Evolutionary conservation across 2,113 vertebrate genomes (phyloP).

Genomic region (Vombatus ursinus): DNA sequence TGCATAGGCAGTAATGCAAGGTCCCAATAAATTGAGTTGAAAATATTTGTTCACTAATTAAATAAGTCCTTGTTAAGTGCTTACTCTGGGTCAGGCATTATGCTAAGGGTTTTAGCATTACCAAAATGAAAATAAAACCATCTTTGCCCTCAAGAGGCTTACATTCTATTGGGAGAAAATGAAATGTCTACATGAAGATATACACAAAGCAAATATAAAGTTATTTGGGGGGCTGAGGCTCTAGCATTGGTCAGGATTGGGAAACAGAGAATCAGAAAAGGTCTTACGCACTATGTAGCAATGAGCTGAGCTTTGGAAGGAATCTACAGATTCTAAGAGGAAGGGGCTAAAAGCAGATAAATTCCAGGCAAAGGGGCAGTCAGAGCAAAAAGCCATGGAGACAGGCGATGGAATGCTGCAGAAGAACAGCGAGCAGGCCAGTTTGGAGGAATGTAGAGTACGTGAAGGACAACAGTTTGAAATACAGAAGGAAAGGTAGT

Average conservation of each 20-base stretch:
- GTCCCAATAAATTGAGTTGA: background rate
- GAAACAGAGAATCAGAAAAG: background rate
- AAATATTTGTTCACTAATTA: conserved; percentile 20
- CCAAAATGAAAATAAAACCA: background rate
- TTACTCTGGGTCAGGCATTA: background rate
- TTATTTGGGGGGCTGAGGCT: background rate
- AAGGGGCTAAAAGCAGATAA: background rate
- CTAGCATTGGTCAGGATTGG: background rate
- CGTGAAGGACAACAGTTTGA: background rate
- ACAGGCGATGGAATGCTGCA: background rate
- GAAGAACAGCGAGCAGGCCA: background rate
- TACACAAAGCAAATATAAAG: background rate
- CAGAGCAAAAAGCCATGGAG: background rate
- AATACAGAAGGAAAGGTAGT: background rate
- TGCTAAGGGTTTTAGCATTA: background rate
- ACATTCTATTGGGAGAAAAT: background rate
- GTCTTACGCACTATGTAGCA: background rate
- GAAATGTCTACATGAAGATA: background rate
- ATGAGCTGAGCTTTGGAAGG: background rate
- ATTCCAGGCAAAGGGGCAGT: background rate
- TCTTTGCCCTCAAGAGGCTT: background rate
- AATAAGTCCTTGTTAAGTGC: background rate
- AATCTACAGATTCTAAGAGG: background rate
- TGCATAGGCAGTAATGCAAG: background rate
- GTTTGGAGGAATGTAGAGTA: background rate